phyloP scores from a whole-genome alignment of 1,140 invertebrate species.

The Dendroctonus valens region DNA sequence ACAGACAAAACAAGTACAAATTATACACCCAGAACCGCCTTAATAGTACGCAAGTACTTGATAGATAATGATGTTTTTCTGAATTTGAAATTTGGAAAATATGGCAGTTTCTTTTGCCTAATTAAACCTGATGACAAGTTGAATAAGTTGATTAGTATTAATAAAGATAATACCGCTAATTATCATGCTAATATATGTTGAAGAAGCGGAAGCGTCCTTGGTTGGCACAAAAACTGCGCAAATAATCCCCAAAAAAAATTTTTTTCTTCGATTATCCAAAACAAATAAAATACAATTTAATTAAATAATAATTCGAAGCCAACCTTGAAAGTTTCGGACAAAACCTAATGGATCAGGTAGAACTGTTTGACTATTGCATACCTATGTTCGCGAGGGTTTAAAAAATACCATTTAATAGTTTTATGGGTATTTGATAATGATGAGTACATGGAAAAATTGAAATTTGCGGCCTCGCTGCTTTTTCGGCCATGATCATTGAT shows the following conservation, averaged over 20 bases:
- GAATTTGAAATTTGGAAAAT: too few relatives aligned
- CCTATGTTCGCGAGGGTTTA: not conserved
- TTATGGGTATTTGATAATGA: too few relatives aligned
- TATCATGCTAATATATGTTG: slow-evolving; percentile 4
- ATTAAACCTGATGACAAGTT: too few relatives aligned
- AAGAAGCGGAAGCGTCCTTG: slow-evolving; percentile 9
- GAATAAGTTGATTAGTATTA: too few relatives aligned
- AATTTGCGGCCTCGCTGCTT: too few relatives aligned
- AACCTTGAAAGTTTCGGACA: not conserved
- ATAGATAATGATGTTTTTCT: too few relatives aligned
- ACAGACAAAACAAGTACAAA: too few relatives aligned
- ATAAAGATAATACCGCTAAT: not conserved
- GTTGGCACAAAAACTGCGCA: not conserved
- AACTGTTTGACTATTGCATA: slow-evolving; percentile 5
- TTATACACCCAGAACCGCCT: too few relatives aligned
- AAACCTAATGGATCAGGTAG: not conserved
- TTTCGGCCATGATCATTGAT: too few relatives aligned
- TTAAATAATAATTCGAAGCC: slow-evolving; percentile 8
- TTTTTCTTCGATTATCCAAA: slow-evolving; percentile 7
- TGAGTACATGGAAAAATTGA: too few relatives aligned
- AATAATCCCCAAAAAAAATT: slow-evolving; percentile 6
- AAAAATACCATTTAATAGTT: not conserved
- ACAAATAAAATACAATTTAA: slow-evolving; percentile 10
- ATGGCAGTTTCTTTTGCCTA: too few relatives aligned
- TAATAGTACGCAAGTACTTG: too few relatives aligned